Base-by-base conservation (phyloP, 1,140 invertebrate genomes). In the Drosophila pectinifera region DNA sequence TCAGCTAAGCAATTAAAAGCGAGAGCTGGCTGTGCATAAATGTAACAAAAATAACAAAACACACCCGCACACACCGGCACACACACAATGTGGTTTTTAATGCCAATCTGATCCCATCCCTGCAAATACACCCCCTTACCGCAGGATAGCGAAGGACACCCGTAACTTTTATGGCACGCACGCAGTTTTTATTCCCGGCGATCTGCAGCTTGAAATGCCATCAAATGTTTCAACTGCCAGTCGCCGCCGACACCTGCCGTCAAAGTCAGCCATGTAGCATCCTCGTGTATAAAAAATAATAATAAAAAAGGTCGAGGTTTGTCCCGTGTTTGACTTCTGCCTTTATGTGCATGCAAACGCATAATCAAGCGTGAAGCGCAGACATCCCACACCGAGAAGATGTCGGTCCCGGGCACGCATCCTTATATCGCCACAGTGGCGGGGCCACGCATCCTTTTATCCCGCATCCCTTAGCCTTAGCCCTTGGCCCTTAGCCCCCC, bases 261-360 rank as follows among this genome's bases (percentile, higher is more conserved):
- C 83, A 82, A 65, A 73, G 73, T 84, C 65, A 86, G 72, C 39
- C 83, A 88, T 59, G 83, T 86, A 88, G 82, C 82, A 82, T 55
- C 42, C 68, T n/a, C 57, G 63, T 75, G 73, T 88, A 80, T 54
- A 67, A 56, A 76, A 53, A 75, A 74, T 53, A 63, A 80, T 67
- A 53, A 78, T 70, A 65, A 65, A 75, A 79, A 58, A 43, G 62
- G 64, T 76, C 48, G 59, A 81, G 84, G 75, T 80, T 79, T 89
- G 80, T 83, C 67, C 75, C 76, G 75, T 88, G 83, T 88, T 88
- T 88, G 84, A 89, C 83, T 88, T 88, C 78, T 77, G 72, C 76
- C 72, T 88, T 88, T 83, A 76, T 88, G 84, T 89, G 84, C 83
- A 89, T 89, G 83, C 84, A 89, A 88, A 88, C 83, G 83, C 83